Percentiles rank a stretch among this genome's conserved stretches.
Conservation (phyloP, 2,888 invertebrate genomes). For the Caenorhabditis imperialis region DNA sequence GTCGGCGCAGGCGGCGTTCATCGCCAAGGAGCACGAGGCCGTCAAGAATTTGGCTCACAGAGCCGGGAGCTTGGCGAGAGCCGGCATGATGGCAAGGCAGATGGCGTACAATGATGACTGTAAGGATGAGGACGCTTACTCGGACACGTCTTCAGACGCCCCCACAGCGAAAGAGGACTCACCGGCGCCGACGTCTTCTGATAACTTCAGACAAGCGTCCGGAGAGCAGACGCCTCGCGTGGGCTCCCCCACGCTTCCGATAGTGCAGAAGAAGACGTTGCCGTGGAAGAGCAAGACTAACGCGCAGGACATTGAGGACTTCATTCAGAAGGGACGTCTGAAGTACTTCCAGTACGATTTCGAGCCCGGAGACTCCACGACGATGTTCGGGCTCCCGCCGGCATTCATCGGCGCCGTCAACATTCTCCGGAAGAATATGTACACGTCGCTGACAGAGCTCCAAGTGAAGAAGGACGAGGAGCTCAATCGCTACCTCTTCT, state of each 20-base stretch:
- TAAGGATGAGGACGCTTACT: constrained; percentile 51
- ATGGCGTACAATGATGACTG: constrained; percentile 60
- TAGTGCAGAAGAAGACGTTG: constrained; percentile 51
- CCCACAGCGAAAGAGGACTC: constrained; percentile 30
- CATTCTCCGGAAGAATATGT: constrained; percentile 80
- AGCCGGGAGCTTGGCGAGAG: constrained; percentile 44
- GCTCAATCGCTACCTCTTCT: constrained; percentile 75
- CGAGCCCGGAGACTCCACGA: constrained; percentile 85
- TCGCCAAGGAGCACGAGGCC: constrained; percentile 53
- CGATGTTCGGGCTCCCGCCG: constrained; percentile 93
- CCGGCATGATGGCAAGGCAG: constrained; percentile 59
- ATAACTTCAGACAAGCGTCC: constrained; percentile 46
- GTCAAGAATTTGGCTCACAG: constrained; percentile 37
- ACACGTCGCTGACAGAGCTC: constrained; percentile 72
- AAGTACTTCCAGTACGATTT: constrained; percentile 97
- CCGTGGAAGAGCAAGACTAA: constrained; percentile 72
- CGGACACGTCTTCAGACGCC: constrained; percentile 31
- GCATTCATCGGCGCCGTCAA: constrained; percentile 94
- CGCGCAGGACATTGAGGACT: constrained; percentile 69
- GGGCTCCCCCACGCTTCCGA: constrained; percentile 61
- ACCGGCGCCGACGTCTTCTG: constrained; percentile 5
- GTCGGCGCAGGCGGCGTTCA: constrained; percentile 80
- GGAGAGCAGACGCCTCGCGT: constrained; percentile 70
- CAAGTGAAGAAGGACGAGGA: constrained; percentile 74
- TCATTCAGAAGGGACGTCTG: constrained; percentile 69